Conservation (phyloP, 2,888 invertebrate genomes). For the Drosophila siamana region DNA sequence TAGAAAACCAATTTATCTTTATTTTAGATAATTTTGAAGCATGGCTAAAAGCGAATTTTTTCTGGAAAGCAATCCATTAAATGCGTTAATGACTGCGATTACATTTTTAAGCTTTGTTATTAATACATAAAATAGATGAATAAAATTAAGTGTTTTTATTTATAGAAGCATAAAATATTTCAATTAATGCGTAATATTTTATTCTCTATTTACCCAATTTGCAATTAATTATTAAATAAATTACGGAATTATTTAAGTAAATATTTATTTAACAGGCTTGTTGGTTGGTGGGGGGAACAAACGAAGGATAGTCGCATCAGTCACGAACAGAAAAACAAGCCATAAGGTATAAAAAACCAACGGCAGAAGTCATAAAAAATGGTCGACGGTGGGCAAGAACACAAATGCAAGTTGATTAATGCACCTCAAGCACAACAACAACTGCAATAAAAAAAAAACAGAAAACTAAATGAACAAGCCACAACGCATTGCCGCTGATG, state of each 20-base stretch:
- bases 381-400: constrained; percentile 33
- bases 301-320: constrained; percentile 14
- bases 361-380: constrained; percentile 53
- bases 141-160: no score
- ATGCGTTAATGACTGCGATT: no score
- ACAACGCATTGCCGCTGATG: constrained; percentile 59
- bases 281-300: neutral
- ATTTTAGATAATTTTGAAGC: no score
- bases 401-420: constrained; percentile 74
- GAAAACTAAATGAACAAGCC: constrained; percentile 60
- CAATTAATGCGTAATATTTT: no score
- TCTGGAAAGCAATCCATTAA: no score
- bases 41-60: no score
- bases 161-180: no score
- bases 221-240: no score
- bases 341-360: constrained; percentile 43
- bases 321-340: constrained; percentile 25
- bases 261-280: no score
- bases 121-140: no score
- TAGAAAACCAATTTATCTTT: no score
- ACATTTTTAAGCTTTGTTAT: no score
- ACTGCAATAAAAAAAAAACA: constrained; percentile 58
- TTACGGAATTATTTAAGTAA: neutral
- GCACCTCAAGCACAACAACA: constrained; percentile 61
- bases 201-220: neutral